Base-by-base conservation (phyloP, 2,113 vertebrate species). In the Labrus mixtus region DNA sequence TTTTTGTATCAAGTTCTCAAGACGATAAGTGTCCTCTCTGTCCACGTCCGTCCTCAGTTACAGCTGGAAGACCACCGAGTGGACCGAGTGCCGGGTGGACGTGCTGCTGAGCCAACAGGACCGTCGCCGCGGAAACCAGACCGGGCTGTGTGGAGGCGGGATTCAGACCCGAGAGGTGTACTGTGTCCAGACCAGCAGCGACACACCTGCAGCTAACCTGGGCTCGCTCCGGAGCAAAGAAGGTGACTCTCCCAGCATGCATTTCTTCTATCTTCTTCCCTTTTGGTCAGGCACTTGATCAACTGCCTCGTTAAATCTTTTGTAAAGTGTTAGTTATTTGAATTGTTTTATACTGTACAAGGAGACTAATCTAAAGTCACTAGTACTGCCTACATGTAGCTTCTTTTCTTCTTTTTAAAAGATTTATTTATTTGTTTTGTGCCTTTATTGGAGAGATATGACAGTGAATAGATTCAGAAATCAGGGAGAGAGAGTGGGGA, bases 31-130 rank as follows among this genome's bases (percentile, higher is more conserved):
- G 25, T 2, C 25, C 25, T 25, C 3, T 6, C 6, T 68, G n/a
- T 61, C 63, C 51, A 17, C 37, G 10, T 77, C n/a, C 71, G 2
- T 64, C 56, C 33, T 6, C 84, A 99, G 98, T 65, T 98, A 98
- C 9, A 94, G 85, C 43, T 99, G 98, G 98, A 95, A 93, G 82
- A 94, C 95, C 19, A 96, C 97, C 0, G 97, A 98, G 83, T 99
- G 97, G 98, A 97, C 94, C 0, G 98, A 99, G 64, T 99, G 98
- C 64, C 94, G 96, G 0, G 96, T 99, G 0, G 97, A 99, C 73
- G 90, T 95, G 19, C 90, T 99, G 37, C 95, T 99, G 6, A 99
- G 95, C 79, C 97, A 99, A 15, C 98, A 99, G 89, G 98, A 99
- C 88, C 96, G 96, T 72, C 93, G 98, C 20, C 89, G 98, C 11